These are phyloP conservation scores for Calameuta pallipes DNA, from an alignment of 2,888 invertebrate genomes.

Conservation along the genomic window DNA sequence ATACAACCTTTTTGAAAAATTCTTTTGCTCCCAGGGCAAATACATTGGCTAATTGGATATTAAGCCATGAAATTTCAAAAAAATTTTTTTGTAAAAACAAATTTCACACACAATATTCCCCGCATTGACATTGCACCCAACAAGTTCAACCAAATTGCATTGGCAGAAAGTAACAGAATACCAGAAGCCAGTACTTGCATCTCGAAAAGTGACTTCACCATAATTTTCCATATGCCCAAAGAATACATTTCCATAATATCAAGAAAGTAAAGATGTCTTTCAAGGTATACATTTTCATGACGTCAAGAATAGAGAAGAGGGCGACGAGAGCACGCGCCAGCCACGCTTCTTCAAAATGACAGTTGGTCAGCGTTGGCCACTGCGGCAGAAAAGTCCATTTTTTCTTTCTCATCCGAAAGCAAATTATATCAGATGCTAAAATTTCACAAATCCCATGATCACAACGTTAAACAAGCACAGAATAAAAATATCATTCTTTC, in stretches of 20 bases:
- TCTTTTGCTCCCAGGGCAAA: not conserved
- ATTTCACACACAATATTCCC: not conserved
- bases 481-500: not conserved
- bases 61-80: not conserved
- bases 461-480: not conserved
- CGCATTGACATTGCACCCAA: not conserved
- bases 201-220: not conserved
- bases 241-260: not conserved
- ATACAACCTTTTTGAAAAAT: not conserved
- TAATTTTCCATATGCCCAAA: not conserved
- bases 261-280: not conserved
- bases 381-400: not conserved
- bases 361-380: constrained; percentile 13
- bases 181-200: not conserved
- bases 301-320: constrained; percentile 6
- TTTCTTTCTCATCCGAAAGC: not conserved
- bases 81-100: not conserved
- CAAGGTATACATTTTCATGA: not conserved
- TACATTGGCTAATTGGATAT: not conserved
- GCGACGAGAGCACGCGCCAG: constrained; percentile 4
- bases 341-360: constrained; percentile 11
- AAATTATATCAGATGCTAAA: not conserved
- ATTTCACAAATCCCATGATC: not conserved
- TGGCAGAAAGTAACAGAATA: not conserved
- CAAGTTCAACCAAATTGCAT: not conserved